phyloP scores from a whole-genome alignment of 2,888 invertebrate species.

The Polydrusus tereticollis region DNA sequence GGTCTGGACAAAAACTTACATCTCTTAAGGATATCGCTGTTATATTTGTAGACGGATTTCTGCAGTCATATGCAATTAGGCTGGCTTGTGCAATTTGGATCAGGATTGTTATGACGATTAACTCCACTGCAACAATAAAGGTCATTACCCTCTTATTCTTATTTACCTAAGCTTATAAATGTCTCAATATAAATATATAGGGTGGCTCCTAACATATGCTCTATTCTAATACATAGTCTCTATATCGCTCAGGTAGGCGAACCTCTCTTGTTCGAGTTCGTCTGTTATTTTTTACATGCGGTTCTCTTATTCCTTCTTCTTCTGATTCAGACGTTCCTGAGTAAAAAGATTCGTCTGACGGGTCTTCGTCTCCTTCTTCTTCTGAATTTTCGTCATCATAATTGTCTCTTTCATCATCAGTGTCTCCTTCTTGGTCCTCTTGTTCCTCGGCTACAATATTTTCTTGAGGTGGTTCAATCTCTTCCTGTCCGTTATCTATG shows the following conservation, averaged over 20 bases:
- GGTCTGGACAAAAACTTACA: constrained; percentile 1
- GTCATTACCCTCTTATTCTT: neutral
- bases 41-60: neutral
- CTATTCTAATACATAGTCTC: neutral
- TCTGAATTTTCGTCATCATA: too few species aligned
- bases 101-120: neutral
- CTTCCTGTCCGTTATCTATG: too few species aligned
- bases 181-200: neutral
- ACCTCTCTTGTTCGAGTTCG: neutral
- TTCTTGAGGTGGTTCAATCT: too few species aligned
- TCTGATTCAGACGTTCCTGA: too few species aligned
- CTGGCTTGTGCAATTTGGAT: neutral
- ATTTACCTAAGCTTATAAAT: neutral
- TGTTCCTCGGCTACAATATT: too few species aligned
- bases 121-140: neutral
- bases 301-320: neutral
- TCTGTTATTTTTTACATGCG: neutral
- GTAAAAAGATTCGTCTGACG: too few species aligned
- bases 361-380: too few species aligned
- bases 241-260: neutral
- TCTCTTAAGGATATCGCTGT: neutral
- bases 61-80: neutral
- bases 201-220: neutral
- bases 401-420: too few species aligned
- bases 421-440: too few species aligned